Percentiles rank a stretch among this genome's conserved stretches.
phyloP scores from a whole-genome alignment of 2,797 vertebrate genomes.

The Coilia nasus region DNA sequence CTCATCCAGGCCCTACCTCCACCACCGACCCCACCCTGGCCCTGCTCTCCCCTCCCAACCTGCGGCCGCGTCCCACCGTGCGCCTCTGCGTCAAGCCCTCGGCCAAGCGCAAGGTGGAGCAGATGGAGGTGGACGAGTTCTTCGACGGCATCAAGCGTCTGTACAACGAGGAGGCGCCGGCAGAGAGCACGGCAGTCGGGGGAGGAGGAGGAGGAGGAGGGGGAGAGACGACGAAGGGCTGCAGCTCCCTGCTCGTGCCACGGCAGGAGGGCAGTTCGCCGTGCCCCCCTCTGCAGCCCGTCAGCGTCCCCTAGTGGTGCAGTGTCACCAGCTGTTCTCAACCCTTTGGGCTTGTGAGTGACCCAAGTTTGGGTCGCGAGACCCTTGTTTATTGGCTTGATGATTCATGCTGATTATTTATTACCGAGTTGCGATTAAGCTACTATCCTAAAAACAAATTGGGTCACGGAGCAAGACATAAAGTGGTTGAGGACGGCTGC shows the following conservation, averaged over 20 bases:
- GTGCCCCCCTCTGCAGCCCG: constrained; percentile 90
- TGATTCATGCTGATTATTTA: too few relatives aligned
- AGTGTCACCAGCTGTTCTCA: not conserved
- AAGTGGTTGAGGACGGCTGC: constrained; percentile 28
- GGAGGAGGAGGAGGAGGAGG: constrained; percentile 53
- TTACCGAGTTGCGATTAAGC: not conserved
- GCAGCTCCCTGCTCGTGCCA: constrained; percentile 66
- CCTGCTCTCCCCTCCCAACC: constrained; percentile 57
- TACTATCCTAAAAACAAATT: constrained; percentile 50
- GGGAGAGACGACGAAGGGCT: constrained; percentile 69
- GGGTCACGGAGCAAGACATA: not conserved
- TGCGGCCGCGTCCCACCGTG: constrained; percentile 69
- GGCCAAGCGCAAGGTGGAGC: constrained; percentile 94
- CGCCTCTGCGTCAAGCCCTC: constrained; percentile 81
- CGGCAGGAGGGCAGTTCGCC: constrained; percentile 82
- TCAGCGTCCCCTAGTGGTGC: constrained; percentile 81
- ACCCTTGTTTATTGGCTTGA: too few relatives aligned
- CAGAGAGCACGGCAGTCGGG: constrained; percentile 70
- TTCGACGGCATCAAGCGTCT: constrained; percentile 95
- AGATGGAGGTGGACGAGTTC: constrained; percentile 97
- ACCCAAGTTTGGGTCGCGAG: too few relatives aligned
- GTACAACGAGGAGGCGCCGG: constrained; percentile 88
- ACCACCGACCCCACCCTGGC: constrained; percentile 51
- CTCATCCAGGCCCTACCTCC: constrained; percentile 2
- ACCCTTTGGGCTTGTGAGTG: too few relatives aligned